Evolutionary conservation across 2,113 vertebrate species (phyloP), one percentile per base, ranked within the genome.

Genomic region (Lepidothrix coronata): DNA sequence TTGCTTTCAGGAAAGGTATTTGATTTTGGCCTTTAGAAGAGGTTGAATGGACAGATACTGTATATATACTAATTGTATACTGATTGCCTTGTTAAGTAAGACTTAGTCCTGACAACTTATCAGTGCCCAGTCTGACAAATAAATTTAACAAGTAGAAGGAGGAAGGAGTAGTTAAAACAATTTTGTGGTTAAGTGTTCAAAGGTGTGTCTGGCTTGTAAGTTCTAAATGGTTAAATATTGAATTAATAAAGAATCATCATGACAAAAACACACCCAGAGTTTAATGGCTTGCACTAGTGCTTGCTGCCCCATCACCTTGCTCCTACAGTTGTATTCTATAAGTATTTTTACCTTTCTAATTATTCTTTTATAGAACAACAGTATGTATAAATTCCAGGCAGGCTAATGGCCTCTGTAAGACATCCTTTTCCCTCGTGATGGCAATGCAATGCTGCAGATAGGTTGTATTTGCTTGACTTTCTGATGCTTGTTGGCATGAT

Each of bases 181-280:
- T 39, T 5, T 0, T 8, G 17, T 65, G 24, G 18, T 70, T 85
- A 70, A 37, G 16, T 80, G 28, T 9, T 27, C 13, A 33, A 82
- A 52, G 11, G 35, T 2, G 0, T 7, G 1, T 39, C 77, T 14
- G 65, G 16, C 35, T 90, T 2, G 0, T 58, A 77, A 41, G 2
- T 76, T 88, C 28, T 88, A 35, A 83, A 49, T 80, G 8, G 8
- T 86, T 92, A 83, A 92, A 66, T 49, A 73, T 9, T 79, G 7
- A 80, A 54, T 80, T 76, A 65, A 30, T 79, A 62, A 68, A 83
- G 48, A 5, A 43, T 28, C 11, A n/a, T 72, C 0, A 1, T 33
- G 41, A 58, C n/a, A 59, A 83, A 85, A 80, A 22, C 9, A 28
- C 9, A 57, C 28, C 21, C 30, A 35, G n/a, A 62, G 11, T 48